These are phyloP conservation scores for Leucopsar rothschildi DNA, from an alignment of 2,113 vertebrate genomes.

Conservation along the genomic window DNA sequence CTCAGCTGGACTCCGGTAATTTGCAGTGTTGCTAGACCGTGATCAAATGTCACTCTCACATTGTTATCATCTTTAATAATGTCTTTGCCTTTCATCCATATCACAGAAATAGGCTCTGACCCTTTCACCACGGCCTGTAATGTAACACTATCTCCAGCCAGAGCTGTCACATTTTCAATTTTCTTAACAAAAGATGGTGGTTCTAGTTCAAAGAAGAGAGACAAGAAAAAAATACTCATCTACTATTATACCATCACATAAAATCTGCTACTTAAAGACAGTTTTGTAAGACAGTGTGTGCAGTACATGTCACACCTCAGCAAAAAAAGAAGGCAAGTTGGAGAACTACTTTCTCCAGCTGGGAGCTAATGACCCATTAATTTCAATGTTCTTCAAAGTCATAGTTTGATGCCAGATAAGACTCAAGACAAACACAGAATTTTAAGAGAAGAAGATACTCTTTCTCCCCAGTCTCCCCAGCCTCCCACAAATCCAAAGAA, in stretches of 20 bases:
- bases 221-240: slow-evolving; percentile 17
- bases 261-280: background rate
- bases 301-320: background rate
- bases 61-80: slow-evolving; percentile 89
- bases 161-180: slow-evolving; percentile 86
- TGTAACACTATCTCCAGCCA: slow-evolving; percentile 83
- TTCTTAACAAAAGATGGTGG: slow-evolving; percentile 92
- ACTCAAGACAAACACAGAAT: background rate
- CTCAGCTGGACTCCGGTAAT: slow-evolving; percentile 82
- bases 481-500: background rate
- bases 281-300: background rate
- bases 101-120: slow-evolving; percentile 87
- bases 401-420: background rate
- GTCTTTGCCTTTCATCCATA: slow-evolving; percentile 93
- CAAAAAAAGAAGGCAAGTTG: background rate
- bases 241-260: background rate
- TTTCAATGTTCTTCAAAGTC: background rate
- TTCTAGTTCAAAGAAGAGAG: slow-evolving; percentile 77
- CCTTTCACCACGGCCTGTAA: slow-evolving; percentile 90
- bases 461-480: background rate
- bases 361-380: background rate
- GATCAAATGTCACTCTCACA: slow-evolving; percentile 87
- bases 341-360: background rate
- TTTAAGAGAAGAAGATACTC: slow-evolving; percentile 2
- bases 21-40: slow-evolving; percentile 80